These are phyloP conservation scores for Rotaria socialis DNA, from an alignment of 2,888 invertebrate genomes.

Conservation along the genomic window DNA sequence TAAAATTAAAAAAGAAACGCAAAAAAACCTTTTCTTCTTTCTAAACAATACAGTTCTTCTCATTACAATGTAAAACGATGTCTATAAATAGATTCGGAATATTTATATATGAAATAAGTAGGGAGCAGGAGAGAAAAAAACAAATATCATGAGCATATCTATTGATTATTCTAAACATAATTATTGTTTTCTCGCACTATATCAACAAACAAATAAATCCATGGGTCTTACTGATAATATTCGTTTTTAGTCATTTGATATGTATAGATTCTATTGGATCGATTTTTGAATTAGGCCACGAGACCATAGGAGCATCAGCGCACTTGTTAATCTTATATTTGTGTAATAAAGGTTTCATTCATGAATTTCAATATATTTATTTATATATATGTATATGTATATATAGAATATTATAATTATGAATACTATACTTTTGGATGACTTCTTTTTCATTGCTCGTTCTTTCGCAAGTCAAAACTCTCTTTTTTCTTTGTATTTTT, in stretches of 20 bases:
- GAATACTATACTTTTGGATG: neutral
- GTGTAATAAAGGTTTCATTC: neutral
- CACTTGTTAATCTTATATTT: neutral
- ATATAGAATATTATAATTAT: neutral
- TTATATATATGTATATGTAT: neutral
- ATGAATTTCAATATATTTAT: neutral
- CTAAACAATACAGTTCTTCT: neutral
- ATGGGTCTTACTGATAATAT: neutral
- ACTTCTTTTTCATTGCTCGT: constrained; percentile 5
- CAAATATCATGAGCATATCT: neutral
- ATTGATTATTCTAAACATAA: neutral
- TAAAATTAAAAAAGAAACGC: neutral
- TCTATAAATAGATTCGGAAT: neutral
- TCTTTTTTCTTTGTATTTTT: constrained; percentile 52
- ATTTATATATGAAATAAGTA: neutral
- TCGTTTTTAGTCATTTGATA: too few species aligned
- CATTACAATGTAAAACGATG: neutral
- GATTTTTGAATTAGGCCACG: neutral
- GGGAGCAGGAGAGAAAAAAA: neutral
- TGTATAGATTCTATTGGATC: neutral
- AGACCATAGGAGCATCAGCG: neutral
- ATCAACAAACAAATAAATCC: neutral
- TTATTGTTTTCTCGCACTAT: neutral
- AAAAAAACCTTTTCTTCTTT: neutral
- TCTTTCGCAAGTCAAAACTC: constrained; percentile 12